A percentile compares a stretch with the other conserved stretches of the same genome.
Evolutionary conservation across 2,888 invertebrate genomes (phyloP).

Genomic region (Selenia dentaria): DNA sequence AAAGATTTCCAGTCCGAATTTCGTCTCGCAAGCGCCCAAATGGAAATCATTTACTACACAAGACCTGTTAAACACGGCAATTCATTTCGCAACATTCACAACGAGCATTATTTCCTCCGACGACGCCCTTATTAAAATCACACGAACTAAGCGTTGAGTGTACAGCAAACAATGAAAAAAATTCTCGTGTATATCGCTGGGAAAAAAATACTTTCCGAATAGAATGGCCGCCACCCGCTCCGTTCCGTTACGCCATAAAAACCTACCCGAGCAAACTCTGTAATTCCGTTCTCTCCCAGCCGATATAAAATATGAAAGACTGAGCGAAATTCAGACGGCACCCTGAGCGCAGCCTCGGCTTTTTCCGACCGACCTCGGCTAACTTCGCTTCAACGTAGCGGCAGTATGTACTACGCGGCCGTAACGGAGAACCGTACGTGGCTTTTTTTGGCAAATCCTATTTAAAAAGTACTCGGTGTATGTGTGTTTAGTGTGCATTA

Average conservation of each 20-base stretch:
- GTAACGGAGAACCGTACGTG: slow-evolving; percentile 35
- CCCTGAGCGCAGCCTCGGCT: slow-evolving; percentile 59
- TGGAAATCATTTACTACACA: slow-evolving; percentile 27
- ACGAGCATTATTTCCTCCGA: slow-evolving; percentile 48
- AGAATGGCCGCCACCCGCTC: slow-evolving; percentile 64
- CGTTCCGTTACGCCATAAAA: slow-evolving; percentile 72
- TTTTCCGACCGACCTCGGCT: slow-evolving; percentile 52
- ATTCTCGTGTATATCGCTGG: slow-evolving; percentile 55
- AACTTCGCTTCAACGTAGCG: slow-evolving; percentile 71
- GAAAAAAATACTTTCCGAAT: slow-evolving; percentile 70
- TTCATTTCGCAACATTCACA: slow-evolving; percentile 43
- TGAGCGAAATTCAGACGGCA: slow-evolving; percentile 70
- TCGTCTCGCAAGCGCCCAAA: slow-evolving; percentile 16
- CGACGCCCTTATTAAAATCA: slow-evolving; percentile 67
- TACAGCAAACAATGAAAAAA: slow-evolving; percentile 71
- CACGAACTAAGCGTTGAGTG: slow-evolving; percentile 60
- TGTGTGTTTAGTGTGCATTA: slow-evolving; percentile 60
- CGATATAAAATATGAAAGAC: slow-evolving; percentile 84
- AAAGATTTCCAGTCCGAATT: slow-evolving; percentile 13
- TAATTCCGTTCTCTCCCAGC: slow-evolving; percentile 74
- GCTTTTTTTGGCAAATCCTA: slow-evolving; percentile 32
- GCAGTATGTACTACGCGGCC: slow-evolving; percentile 61
- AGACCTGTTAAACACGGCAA: slow-evolving; percentile 42
- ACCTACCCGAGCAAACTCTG: slow-evolving; percentile 79
- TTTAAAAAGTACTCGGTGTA: slow-evolving; percentile 56